Base-by-base conservation (phyloP, 2,888 invertebrate species). In the Amphipyra tragopoginis region DNA sequence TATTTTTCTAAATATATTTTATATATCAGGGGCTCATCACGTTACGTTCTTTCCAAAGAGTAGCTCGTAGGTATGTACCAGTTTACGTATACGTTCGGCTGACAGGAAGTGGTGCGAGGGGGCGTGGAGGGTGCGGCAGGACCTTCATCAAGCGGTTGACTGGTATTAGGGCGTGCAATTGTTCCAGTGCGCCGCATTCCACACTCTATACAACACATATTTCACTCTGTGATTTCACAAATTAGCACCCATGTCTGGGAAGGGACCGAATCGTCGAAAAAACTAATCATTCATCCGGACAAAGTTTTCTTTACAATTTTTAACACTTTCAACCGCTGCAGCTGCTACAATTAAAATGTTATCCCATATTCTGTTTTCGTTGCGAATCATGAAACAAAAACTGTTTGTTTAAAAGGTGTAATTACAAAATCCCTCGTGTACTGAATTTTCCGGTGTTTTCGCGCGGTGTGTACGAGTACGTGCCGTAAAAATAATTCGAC, bases 61-160 rank as follows among this genome's bases (percentile, higher is more conserved):
- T 36, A 59, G 15, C 38, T 59, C 44, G 70, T 72, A 70, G 78
- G 70, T 72, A 69, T 65, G 55, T 65, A 60, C 40, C 51, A 57
- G 59, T 56, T 65, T 78, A 69, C 72, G 82, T 77, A 58, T 63
- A 69, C 68, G 76, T 62, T 72, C 68, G 79, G 73, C 82, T 82
- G 86, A 83, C 83, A 83, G 86, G 79, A 81, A 80, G 78, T 59
- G 79, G 79, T 55, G 75, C 77, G 82, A 76, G 79, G 71, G 75
- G 69, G 71, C 2, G 26, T 29, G 53, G 54, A 26, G 77, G 76
- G 74, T 75, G 71, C 76, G 78, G 79, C 80, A 78, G 90, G 87
- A 94, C 94, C 94, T 93, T 91, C 93, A 93, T 94, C 94, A 94
- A 94, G 90, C 90, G 90, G 89, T 88, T 94, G 94, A 94, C 94